A percentile compares a stretch with the other conserved stretches of the same genome.
Conservation (phyloP, 2,888 invertebrate species). For the Agrochola circellaris region DNA sequence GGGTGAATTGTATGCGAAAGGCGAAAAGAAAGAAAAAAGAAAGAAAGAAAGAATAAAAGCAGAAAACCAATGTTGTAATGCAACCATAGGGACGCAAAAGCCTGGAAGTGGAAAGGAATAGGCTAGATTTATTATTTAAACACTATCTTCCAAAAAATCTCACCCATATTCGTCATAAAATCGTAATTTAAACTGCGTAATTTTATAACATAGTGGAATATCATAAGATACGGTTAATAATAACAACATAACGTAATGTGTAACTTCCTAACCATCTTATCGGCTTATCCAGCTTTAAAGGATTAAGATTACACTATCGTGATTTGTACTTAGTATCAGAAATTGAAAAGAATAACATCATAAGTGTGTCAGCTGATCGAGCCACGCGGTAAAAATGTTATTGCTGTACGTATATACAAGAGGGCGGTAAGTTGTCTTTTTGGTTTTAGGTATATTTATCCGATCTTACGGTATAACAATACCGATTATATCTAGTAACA, state of each 20-base stretch:
- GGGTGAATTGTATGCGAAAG: background rate
- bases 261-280: slow-evolving; percentile 38
- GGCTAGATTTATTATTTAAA: too few relatives aligned
- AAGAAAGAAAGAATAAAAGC: too few relatives aligned
- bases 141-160: background rate
- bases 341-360: slow-evolving; percentile 35
- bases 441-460: background rate
- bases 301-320: slow-evolving; percentile 55
- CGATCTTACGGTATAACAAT: background rate
- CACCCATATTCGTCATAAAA: background rate
- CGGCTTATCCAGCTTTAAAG: slow-evolving; percentile 35
- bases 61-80: background rate
- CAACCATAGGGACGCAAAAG: background rate
- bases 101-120: too few relatives aligned
- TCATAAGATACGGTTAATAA: slow-evolving; percentile 22
- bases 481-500: background rate
- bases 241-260: slow-evolving; percentile 38
- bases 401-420: background rate
- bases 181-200: slow-evolving; percentile 17
- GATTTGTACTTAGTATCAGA: slow-evolving; percentile 32
- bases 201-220: slow-evolving; percentile 8
- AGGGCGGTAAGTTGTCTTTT: background rate
- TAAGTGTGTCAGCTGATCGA: slow-evolving; percentile 36
- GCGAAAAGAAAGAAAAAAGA: too few relatives aligned
- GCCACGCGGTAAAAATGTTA: slow-evolving; percentile 12